Evolutionary conservation across 1,140 invertebrate genomes (phyloP), one percentile per base, ranked within the genome.

Genomic region (Acyrthosiphon pisum): DNA sequence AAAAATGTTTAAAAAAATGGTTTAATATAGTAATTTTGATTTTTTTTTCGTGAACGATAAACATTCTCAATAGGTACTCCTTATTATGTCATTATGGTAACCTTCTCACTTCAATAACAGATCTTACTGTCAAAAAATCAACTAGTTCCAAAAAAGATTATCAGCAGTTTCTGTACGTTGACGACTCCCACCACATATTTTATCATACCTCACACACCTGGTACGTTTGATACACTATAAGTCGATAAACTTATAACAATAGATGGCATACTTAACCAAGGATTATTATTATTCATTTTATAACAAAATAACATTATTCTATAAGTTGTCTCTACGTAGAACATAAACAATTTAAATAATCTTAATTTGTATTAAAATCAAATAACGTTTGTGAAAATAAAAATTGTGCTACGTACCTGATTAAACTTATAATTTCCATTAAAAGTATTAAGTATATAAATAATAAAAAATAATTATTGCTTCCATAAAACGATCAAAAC

Each of bases 381-480:
- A 48, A 41, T 44, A 44, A 84, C 1, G 23, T 84, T 84, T 87
- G 86, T 87, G 22, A n/a, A n/a, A 87, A 35, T 48, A 48, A 6
- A 87, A 48, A 48, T 48, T 48, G 37, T 87, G 18, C 46, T 48
- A 87, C 46, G 86, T 87, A 87, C 86, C 86, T 87, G 46, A 87
- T 48, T 87, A 87, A 87, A 22, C 26, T 35, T 48, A 48, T 87
- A 11, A 87, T 87, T n/a, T 87, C n/a, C 30, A 48, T 50, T 87
- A 35, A 87, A 87, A 26, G 14, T 87, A 46, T 87, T n/a, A 87
- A 46, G 9, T 44, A 41, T 30, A 76, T 76, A 76, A n/a, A 76
- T 76, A n/a, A 76, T 76, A 41, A 86, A 86, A 84, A 44, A 86
- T 46, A 48, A 46, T 87, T 26, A 87, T 46, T 44, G 35, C 60